Evolutionary conservation across 2,113 vertebrate genomes (phyloP).

Genomic region (Manacus vitellinus): DNA sequence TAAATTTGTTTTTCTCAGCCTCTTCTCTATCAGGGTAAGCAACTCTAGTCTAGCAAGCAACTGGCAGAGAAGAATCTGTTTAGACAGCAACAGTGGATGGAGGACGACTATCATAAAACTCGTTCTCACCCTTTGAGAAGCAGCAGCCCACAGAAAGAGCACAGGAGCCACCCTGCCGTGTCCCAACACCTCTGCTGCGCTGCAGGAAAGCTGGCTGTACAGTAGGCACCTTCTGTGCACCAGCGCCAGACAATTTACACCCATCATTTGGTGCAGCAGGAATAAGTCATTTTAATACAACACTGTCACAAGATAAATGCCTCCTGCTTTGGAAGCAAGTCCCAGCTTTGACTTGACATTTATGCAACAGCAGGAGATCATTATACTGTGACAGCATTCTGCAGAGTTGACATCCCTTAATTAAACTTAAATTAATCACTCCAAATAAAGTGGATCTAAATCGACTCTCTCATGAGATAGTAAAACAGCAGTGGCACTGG

Average conservation of each 20-base stretch:
- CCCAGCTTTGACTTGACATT: conserved; percentile 54
- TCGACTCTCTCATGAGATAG: conserved; percentile 34
- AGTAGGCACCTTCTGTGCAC: conserved; percentile 49
- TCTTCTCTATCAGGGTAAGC: neutral
- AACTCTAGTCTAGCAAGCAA: neutral
- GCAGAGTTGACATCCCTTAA: conserved; percentile 59
- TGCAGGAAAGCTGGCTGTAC: neutral
- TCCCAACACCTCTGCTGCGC: neutral
- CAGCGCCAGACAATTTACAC: conserved; percentile 55
- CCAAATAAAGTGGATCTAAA: conserved; percentile 47
- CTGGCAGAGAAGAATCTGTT: neutral
- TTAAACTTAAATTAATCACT: conserved; percentile 69
- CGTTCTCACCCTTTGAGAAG: neutral
- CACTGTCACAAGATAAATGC: conserved; percentile 60
- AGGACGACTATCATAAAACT: neutral
- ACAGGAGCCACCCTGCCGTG: neutral
- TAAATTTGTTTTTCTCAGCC: neutral
- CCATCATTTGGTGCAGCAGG: conserved; percentile 56
- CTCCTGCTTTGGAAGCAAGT: conserved; percentile 57
- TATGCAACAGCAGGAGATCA: conserved; percentile 69
- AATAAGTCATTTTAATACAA: conserved; percentile 60
- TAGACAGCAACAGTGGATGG: neutral
- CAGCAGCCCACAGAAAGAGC: neutral
- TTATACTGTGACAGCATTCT: conserved; percentile 63
- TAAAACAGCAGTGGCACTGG: neutral